Base-by-base conservation (phyloP, 2,888 invertebrate species). In the Mesochorus sp. region DNA sequence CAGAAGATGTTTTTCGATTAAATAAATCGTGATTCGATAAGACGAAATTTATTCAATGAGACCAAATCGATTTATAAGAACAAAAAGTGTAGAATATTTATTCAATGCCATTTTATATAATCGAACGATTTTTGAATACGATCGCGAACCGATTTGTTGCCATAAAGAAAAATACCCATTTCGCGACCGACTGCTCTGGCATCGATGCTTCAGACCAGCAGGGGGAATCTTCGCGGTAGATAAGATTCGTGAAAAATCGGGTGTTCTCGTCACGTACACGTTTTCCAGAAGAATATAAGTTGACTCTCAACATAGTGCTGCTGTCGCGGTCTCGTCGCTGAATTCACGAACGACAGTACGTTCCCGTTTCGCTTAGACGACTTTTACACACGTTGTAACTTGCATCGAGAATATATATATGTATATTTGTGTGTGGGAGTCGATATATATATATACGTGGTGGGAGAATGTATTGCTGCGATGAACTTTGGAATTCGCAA, bases 231-330 rank as follows among this genome's bases (percentile, higher is more conserved):
- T 17, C 51, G 62, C n/a, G 51, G 53, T 12, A 59, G 75, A 74
- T 80, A 26, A 74, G 71, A 81, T 81, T 78, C 64, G 49, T 24
- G 72, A 71, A 67, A 73, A 79, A 82, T 85, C 81, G 57, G n/a
- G 70, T 44, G 53, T 83, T 68, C 84, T 80, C 55, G 79, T 85
- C 85, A 84, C 83, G 85, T 84, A 53, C 82, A 47, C 79, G 28
- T 77, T 79, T 76, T 71, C 76, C 78, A 61, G 70, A 66, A 61
- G 76, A 77, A 79, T 81, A 80, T 81, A 80, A 82, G 80, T 73
- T 71, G 75, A 80, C 82, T 79, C 78, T 80, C 80, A 79, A 82
- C 78, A 57, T 67, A 73, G 82, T 78, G 66, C 72, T 78, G 66
- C 72, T 81, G 80, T 82, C 81, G 81, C 81, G 79, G n/a, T n/a